Percentiles rank a stretch among this genome's conserved stretches.
Conservation (phyloP, 2,113 vertebrate genomes). For the Toxotes jaculatrix region DNA sequence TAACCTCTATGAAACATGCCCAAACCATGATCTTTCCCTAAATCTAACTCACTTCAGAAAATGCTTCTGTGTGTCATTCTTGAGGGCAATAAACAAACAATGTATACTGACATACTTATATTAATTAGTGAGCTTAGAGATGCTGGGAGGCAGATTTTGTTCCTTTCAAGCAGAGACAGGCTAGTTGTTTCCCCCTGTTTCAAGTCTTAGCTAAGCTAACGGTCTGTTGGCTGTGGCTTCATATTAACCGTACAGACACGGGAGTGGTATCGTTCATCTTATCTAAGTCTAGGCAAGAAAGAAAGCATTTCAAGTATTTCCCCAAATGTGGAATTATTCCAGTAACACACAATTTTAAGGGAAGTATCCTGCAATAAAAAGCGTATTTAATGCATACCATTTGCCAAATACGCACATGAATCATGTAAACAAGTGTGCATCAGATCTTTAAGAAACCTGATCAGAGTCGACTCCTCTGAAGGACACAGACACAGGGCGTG, state of each 20-base stretch:
- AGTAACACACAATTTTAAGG: conserved; percentile 10
- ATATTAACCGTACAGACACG: neutral
- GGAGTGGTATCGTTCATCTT: too few relatives aligned
- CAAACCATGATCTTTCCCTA: neutral
- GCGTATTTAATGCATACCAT: conserved; percentile 23
- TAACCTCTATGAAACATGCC: too few relatives aligned
- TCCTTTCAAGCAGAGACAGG: neutral
- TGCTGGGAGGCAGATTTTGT: neutral
- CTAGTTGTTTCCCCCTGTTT: too few relatives aligned
- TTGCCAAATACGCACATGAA: conserved; percentile 39
- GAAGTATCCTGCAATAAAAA: conserved; percentile 12
- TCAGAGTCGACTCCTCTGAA: conserved; percentile 72
- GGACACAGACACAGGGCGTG: conserved; percentile 76
- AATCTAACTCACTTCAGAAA: neutral
- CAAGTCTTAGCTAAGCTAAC: neutral
- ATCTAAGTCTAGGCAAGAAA: neutral
- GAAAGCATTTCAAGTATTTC: neutral
- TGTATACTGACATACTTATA: neutral
- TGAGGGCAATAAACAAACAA: neutral
- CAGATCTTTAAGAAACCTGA: conserved; percentile 67
- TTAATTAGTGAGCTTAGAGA: neutral
- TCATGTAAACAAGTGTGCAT: conserved; percentile 60
- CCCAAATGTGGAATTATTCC: neutral
- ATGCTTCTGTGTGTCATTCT: neutral
- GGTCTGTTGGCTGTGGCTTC: neutral